phyloP scores from a whole-genome alignment of 2,888 invertebrate species.

The Idaea aversata region DNA sequence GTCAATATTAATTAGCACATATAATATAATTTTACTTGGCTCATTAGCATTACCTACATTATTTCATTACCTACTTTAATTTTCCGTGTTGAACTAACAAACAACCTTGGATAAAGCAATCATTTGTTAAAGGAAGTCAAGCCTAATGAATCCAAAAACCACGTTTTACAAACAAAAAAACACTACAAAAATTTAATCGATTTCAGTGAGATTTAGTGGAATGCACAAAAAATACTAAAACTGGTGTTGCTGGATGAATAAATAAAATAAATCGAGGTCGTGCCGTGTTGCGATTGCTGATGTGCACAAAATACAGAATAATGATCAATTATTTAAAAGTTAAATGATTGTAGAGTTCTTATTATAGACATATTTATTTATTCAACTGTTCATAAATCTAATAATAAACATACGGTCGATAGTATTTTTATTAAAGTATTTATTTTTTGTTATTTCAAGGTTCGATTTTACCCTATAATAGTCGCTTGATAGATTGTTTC shows the following conservation, averaged over 20 bases:
- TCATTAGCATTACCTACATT: slow-evolving; percentile 8
- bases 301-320: slow-evolving; percentile 31
- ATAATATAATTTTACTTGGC: too few relatives aligned
- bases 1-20: not conserved
- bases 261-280: slow-evolving; percentile 49
- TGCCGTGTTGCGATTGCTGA: slow-evolving; percentile 36
- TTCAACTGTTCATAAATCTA: too few relatives aligned
- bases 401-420: too few relatives aligned
- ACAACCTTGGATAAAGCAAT: slow-evolving; percentile 43
- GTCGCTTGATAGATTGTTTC: too few relatives aligned
- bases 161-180: slow-evolving; percentile 34
- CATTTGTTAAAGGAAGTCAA: slow-evolving; percentile 41
- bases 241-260: slow-evolving; percentile 40
- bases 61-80: slow-evolving; percentile 29
- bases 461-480: too few relatives aligned
- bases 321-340: slow-evolving; percentile 30
- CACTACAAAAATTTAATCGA: slow-evolving; percentile 32
- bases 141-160: slow-evolving; percentile 39
- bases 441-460: too few relatives aligned
- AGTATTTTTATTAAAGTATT: too few relatives aligned
- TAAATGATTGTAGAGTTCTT: too few relatives aligned
- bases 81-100: slow-evolving; percentile 37
- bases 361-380: too few relatives aligned
- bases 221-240: slow-evolving; percentile 35
- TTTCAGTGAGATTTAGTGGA: slow-evolving; percentile 26